These are phyloP conservation scores for Anabacerthia variegaticeps DNA, from an alignment of 2,797 vertebrate genomes.

Conservation along the genomic window DNA sequence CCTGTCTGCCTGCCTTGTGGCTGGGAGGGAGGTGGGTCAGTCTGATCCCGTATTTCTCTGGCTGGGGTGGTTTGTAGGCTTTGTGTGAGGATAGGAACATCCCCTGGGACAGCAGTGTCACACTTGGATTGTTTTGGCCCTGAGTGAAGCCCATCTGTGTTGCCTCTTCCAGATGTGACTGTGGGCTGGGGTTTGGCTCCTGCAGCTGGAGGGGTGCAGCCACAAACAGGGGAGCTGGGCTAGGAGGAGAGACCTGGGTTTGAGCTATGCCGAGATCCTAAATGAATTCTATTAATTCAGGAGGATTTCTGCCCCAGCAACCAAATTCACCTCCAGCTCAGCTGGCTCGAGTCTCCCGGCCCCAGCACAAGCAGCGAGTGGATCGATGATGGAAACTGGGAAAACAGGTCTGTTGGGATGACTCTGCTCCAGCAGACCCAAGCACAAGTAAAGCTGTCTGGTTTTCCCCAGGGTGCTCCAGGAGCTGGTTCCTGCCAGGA, in stretches of 20 bases:
- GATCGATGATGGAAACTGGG: not conserved
- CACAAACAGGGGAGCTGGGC: not conserved
- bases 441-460: not conserved
- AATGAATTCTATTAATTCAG: not conserved
- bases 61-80: not conserved
- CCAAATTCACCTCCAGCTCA: not conserved
- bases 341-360: not conserved
- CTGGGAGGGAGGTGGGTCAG: not conserved
- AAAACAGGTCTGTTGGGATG: not conserved
- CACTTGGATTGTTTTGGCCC: not conserved
- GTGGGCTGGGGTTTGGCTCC: not conserved
- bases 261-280: not conserved
- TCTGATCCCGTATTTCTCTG: not conserved
- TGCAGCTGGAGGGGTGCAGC: not conserved
- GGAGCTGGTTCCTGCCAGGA: not conserved
- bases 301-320: not conserved
- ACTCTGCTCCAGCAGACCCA: not conserved
- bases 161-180: not conserved
- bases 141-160: accelerated
- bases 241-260: not conserved
- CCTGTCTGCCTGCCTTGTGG: not conserved
- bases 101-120: not conserved
- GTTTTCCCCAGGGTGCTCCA: not conserved
- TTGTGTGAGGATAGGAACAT: not conserved
- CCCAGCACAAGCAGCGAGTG: not conserved